Base-by-base conservation (phyloP, 2,113 vertebrate genomes). In the Tragulus kanchil region DNA sequence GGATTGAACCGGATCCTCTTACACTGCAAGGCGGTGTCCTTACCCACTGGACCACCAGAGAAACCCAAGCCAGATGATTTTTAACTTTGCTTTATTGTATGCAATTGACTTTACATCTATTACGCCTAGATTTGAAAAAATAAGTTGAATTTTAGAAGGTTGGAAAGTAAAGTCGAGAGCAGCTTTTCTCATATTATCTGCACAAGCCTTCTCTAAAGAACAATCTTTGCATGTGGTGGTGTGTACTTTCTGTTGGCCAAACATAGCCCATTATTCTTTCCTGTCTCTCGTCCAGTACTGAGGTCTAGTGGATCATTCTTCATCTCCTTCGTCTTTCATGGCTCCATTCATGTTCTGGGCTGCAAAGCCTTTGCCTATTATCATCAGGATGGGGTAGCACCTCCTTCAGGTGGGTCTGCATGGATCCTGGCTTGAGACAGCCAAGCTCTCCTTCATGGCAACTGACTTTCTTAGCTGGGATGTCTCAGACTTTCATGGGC, bases 91-190 rank as follows among this genome's bases (percentile, higher is more conserved):
- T 93, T 93, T 86, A 73, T 89, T 84, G 62, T 79, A 81, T 26
- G 19, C 36, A 26, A 25, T 65, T 89, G 86, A 71, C 69, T 85
- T 91, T 82, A 50, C 21, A 90, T 92, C 17, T 96, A 12, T 56
- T 93, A 67, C 15, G 21, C 16, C 56, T 94, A 84, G 31, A 56
- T 84, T 7, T 54, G 28, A 50, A 89, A 45, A 85, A 86, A 75
- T 73, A 93, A 45, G 13, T 89, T 91, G 16, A 42, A 75, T 96
- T 93, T 93, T 64, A 67, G 75, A 97, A 91, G 12, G 23, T 31
- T 78, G 16, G 17, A 1, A 1, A 31, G 61, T 52, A 82, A 69
- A 52, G 25, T 75, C 82, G 31, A 94, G 9, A 90, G 54, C 12
- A 81, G 5, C 6, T 85, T 42, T 83, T 81, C 82, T 50, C 54